Evolutionary conservation across 2,888 invertebrate species (phyloP), one percentile per base, ranked within the genome.

Genomic region (Erebia aethiops): DNA sequence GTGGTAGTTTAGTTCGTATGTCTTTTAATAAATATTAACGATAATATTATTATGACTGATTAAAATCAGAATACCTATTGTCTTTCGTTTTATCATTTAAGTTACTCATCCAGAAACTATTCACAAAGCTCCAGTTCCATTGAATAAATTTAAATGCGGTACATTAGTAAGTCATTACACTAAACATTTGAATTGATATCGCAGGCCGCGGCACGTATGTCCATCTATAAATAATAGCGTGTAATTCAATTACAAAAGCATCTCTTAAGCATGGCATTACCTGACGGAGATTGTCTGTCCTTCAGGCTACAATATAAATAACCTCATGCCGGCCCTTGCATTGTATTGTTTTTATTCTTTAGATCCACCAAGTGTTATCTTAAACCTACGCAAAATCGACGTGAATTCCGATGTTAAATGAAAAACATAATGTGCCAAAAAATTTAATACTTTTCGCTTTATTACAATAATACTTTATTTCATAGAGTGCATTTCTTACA

Each of bases 211-310:
- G 51, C 60, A 41, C 51, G 62, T 72, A 69, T 72, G 72, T 58
- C 60, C 67, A 35, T 61, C 58, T 58, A 63, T 69, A 69, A 57
- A 70, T 60, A 74, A 72, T 70, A 66, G 57, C 62, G 41, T 71
- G 58, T 69, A 61, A 71, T 74, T 69, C 61, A 72, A 71, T 75
- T 57, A 63, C 75, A 71, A 72, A 69, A 74, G 69, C 70, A 72
- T 74, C 75, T 70, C 67, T 67, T 41, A 62, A 62, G 63, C 68
- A 58, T 57, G 67, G 71, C 49, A 65, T 68, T 69, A 67, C 71
- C 41, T 16, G 64, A 52, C 56, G 65, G 92, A 82, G 92, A 92
- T 89, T 92, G 92, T 90, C 75, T 87, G 92, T 90, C 92, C 92
- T 92, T 92, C 90, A 78, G 64, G 49, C 76, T 74, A 77, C 75